Conservation (phyloP, 2,113 vertebrate species). For the Micronycteris hirsuta region DNA sequence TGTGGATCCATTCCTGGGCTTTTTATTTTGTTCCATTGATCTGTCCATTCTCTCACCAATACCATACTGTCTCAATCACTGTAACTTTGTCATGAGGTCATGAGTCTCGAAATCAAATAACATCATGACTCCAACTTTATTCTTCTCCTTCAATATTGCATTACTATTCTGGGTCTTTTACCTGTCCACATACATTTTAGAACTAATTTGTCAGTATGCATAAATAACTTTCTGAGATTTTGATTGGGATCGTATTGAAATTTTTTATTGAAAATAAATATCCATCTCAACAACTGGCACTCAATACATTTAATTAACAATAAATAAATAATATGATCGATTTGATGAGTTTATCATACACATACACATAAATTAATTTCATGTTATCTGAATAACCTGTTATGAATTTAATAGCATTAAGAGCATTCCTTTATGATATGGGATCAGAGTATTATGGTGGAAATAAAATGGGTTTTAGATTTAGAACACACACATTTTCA, state of each 20-base stretch:
- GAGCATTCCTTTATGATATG: background rate
- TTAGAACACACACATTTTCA: background rate
- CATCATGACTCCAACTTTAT: background rate
- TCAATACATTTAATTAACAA: background rate
- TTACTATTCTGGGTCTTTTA: background rate
- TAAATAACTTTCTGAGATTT: background rate
- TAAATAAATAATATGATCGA: background rate
- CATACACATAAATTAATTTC: background rate
- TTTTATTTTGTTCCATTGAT: background rate
- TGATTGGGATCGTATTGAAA: background rate
- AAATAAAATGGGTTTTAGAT: background rate
- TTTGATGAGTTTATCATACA: background rate
- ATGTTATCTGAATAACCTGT: background rate
- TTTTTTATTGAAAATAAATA: background rate
- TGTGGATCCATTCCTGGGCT: background rate
- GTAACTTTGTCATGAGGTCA: background rate
- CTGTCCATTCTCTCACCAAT: background rate
- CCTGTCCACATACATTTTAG: background rate
- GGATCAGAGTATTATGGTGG: background rate
- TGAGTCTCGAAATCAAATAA: background rate
- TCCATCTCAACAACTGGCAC: background rate
- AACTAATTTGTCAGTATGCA: background rate
- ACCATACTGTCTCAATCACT: background rate
- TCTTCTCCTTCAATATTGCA: background rate
- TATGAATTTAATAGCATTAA: background rate